Percentiles rank a stretch among this genome's conserved stretches.
phyloP scores from a whole-genome alignment of 2,797 vertebrate genomes.

The Gymnothorax javanicus region DNA sequence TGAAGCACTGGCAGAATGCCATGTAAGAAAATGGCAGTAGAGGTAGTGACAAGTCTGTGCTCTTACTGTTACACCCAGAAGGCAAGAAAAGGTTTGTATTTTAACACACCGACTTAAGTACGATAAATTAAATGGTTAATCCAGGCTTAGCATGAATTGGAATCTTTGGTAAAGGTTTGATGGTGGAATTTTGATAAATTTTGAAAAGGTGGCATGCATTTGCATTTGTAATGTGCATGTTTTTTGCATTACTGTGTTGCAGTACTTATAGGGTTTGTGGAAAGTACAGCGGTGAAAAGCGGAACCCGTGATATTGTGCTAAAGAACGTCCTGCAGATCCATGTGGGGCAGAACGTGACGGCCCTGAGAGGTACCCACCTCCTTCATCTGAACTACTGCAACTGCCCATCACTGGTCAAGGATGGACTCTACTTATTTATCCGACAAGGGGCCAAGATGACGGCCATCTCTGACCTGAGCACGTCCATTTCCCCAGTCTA shows the following conservation, averaged over 20 bases:
- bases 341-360: not conserved
- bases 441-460: not conserved
- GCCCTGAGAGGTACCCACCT: too few species aligned
- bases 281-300: not conserved
- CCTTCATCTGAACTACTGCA: not conserved
- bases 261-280: not conserved
- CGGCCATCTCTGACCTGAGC: not conserved
- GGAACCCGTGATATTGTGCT: not conserved
- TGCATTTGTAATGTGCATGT: not conserved
- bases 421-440: not conserved
- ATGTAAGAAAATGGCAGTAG: too few species aligned
- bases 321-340: not conserved
- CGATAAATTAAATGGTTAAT: not conserved
- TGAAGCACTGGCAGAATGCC: too few species aligned
- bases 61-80: too few species aligned
- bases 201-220: not conserved
- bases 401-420: not conserved
- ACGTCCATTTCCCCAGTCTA: not conserved
- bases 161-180: not conserved
- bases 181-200: not conserved
- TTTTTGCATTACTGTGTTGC: not conserved
- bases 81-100: not conserved
- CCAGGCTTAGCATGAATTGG: not conserved
- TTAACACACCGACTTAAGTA: not conserved
- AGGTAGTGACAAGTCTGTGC: too few species aligned